These are phyloP conservation scores for Drosophila austrosaltans DNA, from an alignment of 2,888 invertebrate species.

Conservation along the genomic window DNA sequence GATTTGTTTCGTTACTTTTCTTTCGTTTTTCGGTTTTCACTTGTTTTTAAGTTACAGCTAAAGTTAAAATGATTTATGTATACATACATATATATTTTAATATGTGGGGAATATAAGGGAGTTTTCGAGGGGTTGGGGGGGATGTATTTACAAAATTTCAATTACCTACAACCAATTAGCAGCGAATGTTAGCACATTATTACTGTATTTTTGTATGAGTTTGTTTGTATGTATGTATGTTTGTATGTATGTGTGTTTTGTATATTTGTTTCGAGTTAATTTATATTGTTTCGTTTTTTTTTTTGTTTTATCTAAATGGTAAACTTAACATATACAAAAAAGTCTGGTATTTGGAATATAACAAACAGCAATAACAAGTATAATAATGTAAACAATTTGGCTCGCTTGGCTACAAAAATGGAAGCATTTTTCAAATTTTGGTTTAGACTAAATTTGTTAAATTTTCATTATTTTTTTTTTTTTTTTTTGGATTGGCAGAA, in stretches of 20 bases:
- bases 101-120: neutral
- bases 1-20: too few species aligned
- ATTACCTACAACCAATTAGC: constrained; percentile 10
- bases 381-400: constrained; percentile 12
- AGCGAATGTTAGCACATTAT: constrained; percentile 2
- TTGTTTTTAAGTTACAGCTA: neutral
- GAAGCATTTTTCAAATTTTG: constrained; percentile 54
- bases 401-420: constrained; percentile 68
- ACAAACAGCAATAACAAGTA: constrained; percentile 8
- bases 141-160: constrained; percentile 7
- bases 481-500: neutral
- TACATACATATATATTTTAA: neutral
- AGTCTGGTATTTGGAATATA: constrained; percentile 3
- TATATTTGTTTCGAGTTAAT: constrained; percentile 8
- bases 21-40: too few species aligned
- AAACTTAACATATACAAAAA: constrained; percentile 9
- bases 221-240: constrained; percentile 10
- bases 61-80: neutral
- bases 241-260: constrained; percentile 20
- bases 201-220: constrained; percentile 11
- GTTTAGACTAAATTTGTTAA: constrained; percentile 26
- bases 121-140: neutral
- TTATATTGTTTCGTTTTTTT: constrained; percentile 5
- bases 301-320: neutral
- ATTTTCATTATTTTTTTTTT: neutral